phyloP scores from a whole-genome alignment of 1,140 invertebrate species.

The Drosophila asahinai region DNA sequence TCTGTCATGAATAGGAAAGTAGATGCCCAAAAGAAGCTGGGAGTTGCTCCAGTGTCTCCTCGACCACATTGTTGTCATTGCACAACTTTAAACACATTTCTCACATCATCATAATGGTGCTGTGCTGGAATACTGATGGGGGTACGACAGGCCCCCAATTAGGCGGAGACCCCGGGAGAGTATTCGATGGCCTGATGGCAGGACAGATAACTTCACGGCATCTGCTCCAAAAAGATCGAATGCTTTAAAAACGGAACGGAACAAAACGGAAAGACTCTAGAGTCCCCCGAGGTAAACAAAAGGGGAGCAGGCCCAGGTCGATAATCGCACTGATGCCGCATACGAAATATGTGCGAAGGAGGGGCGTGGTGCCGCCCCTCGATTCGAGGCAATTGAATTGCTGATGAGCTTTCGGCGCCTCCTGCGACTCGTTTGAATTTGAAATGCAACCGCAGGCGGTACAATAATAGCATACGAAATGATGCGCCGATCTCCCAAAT shows the following conservation, averaged over 20 bases:
- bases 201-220: constrained; percentile 31
- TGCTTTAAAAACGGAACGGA: constrained; percentile 7
- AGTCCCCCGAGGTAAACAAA: constrained; percentile 32
- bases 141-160: constrained; percentile 53
- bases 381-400: constrained; percentile 72
- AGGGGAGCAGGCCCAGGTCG: constrained; percentile 17
- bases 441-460: constrained; percentile 70
- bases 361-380: constrained; percentile 11
- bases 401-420: constrained; percentile 74
- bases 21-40: constrained; percentile 22
- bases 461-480: constrained; percentile 78
- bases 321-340: constrained; percentile 68
- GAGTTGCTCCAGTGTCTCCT: constrained; percentile 48
- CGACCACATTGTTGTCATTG: constrained; percentile 65
- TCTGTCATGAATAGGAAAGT: constrained; percentile 16
- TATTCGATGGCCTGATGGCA: constrained; percentile 15
- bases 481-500: constrained; percentile 64
- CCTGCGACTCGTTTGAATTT: constrained; percentile 70
- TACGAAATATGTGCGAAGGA: constrained; percentile 55
- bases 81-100: constrained; percentile 65
- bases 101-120: constrained; percentile 31
- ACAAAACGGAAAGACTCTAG: background rate
- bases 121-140: constrained; percentile 30
- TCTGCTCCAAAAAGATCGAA: constrained; percentile 34
- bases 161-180: constrained; percentile 34